A percentile compares a stretch with the other conserved stretches of the same genome.
Evolutionary conservation across 92 coral and sea anemone species (phyloP).

Genomic region (Micromussa lordhowensis): DNA sequence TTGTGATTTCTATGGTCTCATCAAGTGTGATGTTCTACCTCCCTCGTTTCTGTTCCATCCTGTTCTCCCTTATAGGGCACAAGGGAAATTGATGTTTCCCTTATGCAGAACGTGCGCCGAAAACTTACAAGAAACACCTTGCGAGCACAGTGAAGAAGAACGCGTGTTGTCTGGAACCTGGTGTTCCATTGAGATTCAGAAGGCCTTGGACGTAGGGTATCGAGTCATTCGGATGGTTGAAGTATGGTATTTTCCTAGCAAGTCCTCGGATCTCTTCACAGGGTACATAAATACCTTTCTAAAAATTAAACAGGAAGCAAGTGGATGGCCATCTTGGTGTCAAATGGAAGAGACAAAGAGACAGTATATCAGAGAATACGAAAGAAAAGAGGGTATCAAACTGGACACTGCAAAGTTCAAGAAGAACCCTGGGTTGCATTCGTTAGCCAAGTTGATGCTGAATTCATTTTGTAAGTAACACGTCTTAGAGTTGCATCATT

Average conservation of each 20-base stretch:
- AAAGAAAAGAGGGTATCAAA: slow-evolving; percentile 51
- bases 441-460: no score
- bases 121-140: no score
- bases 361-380: slow-evolving; percentile 43
- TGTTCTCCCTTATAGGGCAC: slow-evolving; percentile 49
- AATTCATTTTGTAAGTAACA: no score
- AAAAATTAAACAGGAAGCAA: slow-evolving; percentile 66
- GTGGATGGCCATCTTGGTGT: slow-evolving; percentile 55
- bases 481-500: no score
- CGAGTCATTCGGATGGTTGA: slow-evolving; percentile 17
- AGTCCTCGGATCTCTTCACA: slow-evolving; percentile 35
- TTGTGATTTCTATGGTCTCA: slow-evolving; percentile 32
- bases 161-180: no score
- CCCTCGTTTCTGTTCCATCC: slow-evolving; percentile 52
- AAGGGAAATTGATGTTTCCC: no score
- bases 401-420: no score
- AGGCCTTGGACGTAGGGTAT: no score
- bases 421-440: no score
- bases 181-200: no score
- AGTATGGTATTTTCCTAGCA: slow-evolving; percentile 60
- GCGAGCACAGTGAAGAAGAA: no score
- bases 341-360: slow-evolving; percentile 45
- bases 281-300: slow-evolving; percentile 64
- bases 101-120: no score
- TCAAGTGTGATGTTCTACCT: slow-evolving; percentile 52